Base-by-base conservation (phyloP, 2,888 invertebrate species). In the Chydorus sphaericus region DNA sequence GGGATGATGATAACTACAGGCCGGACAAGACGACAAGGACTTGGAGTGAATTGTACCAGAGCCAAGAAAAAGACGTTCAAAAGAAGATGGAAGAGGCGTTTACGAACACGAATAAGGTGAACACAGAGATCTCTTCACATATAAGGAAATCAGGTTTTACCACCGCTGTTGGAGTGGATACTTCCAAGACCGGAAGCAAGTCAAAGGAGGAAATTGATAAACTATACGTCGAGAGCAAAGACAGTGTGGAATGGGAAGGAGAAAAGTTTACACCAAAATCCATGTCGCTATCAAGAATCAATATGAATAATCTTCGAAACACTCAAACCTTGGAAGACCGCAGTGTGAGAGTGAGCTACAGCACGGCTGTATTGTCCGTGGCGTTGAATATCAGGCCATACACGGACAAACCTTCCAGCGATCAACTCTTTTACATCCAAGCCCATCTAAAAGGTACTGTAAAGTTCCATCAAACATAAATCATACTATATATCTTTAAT, bases 11-110 rank as follows among this genome's bases (percentile, higher is more conserved):
- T 11, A 48, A 48, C 20, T 48, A 48, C 28, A 16, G 48, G n/a
- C 48, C 48, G 48, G 48, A 48, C 26, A 48, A 48, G 29, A 23
- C 48, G 28, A 23, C 48, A 28, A 48, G 28, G 23, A 48, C 26
- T 4, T 4, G 20, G 28, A 48, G 28, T n/a, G 48, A 48, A 48
- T 1, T 6, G 3, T 23, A 48, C 11, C 16, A 4, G 3, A 48
- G 28, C 3, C 10, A 10, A 20, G 26, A 48, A 4, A 28, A 26
- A 16, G 48, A 48, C 8, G 4, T n/a, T 3, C 48, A 29, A 48
- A 29, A 48, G 11, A 48, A 48, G 11, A 20, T 48, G 14, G 31
- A 2, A 5, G 18, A 51, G n/a, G 14, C 31, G 11, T 18, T 16
- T 10, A 31, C 14, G 1, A 14, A 18, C 20, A 39, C n/a, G 18